A percentile compares a stretch with the other conserved stretches of the same genome.
These are phyloP conservation scores for Scrobipalpa atriplicella DNA, from an alignment of 2,888 invertebrate species.

Conservation along the genomic window DNA sequence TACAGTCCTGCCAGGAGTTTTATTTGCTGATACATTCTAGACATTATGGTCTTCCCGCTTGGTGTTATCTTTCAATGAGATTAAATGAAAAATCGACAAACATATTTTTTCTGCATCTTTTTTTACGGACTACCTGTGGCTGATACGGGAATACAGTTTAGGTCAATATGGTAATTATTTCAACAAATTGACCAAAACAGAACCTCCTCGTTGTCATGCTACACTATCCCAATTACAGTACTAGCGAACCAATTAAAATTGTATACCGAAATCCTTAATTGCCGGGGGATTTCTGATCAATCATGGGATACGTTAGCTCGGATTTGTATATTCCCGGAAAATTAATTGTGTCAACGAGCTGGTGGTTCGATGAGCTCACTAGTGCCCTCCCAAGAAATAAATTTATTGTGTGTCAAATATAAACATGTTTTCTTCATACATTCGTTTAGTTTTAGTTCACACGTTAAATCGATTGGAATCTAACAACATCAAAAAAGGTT, in stretches of 20 bases:
- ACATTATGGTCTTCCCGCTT: too few species aligned
- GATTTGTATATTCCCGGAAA: neutral
- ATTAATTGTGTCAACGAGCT: neutral
- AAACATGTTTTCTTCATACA: neutral
- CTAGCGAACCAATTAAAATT: neutral
- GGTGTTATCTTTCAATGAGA: too few species aligned
- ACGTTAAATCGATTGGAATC: neutral
- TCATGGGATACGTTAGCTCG: neutral
- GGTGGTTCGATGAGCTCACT: neutral
- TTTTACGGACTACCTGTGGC: too few species aligned
- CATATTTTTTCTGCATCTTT: too few species aligned
- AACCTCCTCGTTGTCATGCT: neutral
- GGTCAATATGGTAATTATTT: neutral
- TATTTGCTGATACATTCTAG: too few species aligned
- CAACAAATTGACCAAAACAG: neutral
- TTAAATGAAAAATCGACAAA: too few species aligned
- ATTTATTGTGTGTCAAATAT: too few species aligned
- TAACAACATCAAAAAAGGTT: slow-evolving; percentile 6
- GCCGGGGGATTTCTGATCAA: neutral
- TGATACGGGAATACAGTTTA: too few species aligned
- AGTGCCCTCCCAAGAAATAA: too few species aligned
- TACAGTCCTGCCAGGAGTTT: too few species aligned
- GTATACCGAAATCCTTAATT: neutral
- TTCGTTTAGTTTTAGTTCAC: neutral
- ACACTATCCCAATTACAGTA: neutral